Evolutionary conservation across 2,888 invertebrate genomes (phyloP), one percentile per base, ranked within the genome.

Genomic region (Stegana nigrithorax): DNA sequence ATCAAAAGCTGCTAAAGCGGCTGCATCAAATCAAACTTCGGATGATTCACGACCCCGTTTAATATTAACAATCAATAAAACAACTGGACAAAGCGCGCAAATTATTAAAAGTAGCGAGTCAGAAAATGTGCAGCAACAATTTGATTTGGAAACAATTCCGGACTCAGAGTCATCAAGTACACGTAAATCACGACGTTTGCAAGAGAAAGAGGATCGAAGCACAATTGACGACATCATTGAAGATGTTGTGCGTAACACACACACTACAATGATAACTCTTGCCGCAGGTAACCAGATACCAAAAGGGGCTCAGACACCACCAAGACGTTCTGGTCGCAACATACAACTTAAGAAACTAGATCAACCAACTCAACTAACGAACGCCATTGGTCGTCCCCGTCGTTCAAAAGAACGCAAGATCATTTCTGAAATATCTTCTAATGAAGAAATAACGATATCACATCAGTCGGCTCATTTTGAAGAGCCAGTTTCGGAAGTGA

Each of bases 211-310:
- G 26, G 93, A 93, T 77, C 88, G 93, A 64, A 93, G 89, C 65
- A 92, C 93, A 1, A 90, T 94, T 8, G 96, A 97, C 81, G 95
- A 95, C 73, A 90, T 93, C 12, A 95, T 96, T 68, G 96, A 97
- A 71, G 95, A 96, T 78, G 95, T 95, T 0, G 91, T 95, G 1
- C 91, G 93, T 70, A 92, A 93, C 64, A 86, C 89, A 0, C 71
- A 70, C 83, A 87, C 71, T 87, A 73, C 78, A 6, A 27, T 63
- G n/a, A 47, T 63, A 6, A 60, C 62, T 4, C 57, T 42, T 64
- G 26, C 62, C 59, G 17, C 68, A 47, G 25, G 66, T 53, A 32
- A 64, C 12, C 47, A 27, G 10, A 59, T 80, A 58, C 80, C 81
- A 29, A 71, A 87, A 78, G 81, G 84, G 8, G 80, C 81, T 6